These are phyloP conservation scores for Hetaerina titia DNA, from an alignment of 2,888 invertebrate species.

Conservation along the genomic window DNA sequence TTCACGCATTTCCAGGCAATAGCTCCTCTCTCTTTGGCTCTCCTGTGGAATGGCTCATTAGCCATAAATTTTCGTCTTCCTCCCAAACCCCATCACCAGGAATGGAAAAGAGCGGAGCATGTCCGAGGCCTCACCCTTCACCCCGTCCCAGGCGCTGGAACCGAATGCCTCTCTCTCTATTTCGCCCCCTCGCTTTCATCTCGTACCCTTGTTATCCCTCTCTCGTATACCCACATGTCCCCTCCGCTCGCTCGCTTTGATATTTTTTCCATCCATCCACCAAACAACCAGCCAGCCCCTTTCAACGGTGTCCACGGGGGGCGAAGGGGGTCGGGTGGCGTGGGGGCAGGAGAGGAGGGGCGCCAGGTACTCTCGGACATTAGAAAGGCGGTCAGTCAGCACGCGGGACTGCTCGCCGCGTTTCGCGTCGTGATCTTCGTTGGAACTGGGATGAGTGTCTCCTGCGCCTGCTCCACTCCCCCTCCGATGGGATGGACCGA, in stretches of 20 bases:
- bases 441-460: slow-evolving; percentile 28
- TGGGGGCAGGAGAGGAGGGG: neutral
- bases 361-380: slow-evolving; percentile 27
- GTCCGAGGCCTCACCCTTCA: slow-evolving; percentile 38
- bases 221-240: neutral
- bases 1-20: neutral
- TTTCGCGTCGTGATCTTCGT: slow-evolving; percentile 54
- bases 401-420: neutral
- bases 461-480: neutral
- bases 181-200: neutral
- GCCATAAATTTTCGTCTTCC: slow-evolving; percentile 59
- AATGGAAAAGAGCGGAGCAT: neutral
- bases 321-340: too few relatives aligned
- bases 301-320: neutral
- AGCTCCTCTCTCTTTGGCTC: neutral
- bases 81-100: neutral
- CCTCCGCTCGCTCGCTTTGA: neutral
- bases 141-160: neutral
- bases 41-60: slow-evolving; percentile 28
- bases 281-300: neutral
- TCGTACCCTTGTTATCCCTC: neutral
- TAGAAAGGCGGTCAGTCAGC: slow-evolving; percentile 52
- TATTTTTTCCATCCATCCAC: neutral
- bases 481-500: neutral
- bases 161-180: neutral